A percentile compares a stretch with the other conserved stretches of the same genome.
phyloP scores from a whole-genome alignment of 1,140 invertebrate genomes.

The Nasonia giraulti region DNA sequence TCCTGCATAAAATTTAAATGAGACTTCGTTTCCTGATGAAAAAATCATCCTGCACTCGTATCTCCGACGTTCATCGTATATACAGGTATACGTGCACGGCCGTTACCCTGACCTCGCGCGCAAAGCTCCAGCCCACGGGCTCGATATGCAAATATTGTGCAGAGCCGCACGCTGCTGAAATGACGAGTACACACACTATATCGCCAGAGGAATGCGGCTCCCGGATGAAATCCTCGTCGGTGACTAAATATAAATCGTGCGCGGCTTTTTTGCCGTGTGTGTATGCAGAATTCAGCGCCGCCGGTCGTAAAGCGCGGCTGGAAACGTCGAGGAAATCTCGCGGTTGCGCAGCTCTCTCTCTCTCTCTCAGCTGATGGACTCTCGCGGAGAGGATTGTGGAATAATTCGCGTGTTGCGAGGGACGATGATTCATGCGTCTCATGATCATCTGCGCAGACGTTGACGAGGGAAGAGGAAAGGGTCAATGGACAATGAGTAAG shows the following conservation, averaged over 20 bases:
- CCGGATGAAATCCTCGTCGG: slow-evolving; percentile 3
- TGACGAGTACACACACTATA: neutral
- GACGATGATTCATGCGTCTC: neutral
- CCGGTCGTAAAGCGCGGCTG: neutral
- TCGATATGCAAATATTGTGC: slow-evolving; percentile 18
- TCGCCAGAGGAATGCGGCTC: too few species aligned
- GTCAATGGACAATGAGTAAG: too few species aligned
- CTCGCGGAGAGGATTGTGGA: neutral
- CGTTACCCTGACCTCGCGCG: neutral
- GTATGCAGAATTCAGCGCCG: neutral
- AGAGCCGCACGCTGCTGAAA: neutral
- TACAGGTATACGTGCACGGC: neutral
- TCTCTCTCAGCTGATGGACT: neutral
- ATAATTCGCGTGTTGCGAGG: neutral
- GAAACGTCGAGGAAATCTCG: neutral
- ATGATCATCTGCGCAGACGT: neutral
- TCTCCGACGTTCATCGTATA: neutral
- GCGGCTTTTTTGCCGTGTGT: neutral
- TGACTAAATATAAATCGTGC: slow-evolving; percentile 3
- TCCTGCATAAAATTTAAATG: neutral
- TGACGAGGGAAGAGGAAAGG: too few species aligned
- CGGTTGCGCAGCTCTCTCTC: neutral
- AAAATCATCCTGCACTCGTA: neutral
- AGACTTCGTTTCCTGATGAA: neutral
- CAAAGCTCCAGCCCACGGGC: neutral